A percentile compares a stretch with the other conserved stretches of the same genome.
phyloP scores from a whole-genome alignment of 2,797 vertebrate species.

The Scomberomorus guttatus region DNA sequence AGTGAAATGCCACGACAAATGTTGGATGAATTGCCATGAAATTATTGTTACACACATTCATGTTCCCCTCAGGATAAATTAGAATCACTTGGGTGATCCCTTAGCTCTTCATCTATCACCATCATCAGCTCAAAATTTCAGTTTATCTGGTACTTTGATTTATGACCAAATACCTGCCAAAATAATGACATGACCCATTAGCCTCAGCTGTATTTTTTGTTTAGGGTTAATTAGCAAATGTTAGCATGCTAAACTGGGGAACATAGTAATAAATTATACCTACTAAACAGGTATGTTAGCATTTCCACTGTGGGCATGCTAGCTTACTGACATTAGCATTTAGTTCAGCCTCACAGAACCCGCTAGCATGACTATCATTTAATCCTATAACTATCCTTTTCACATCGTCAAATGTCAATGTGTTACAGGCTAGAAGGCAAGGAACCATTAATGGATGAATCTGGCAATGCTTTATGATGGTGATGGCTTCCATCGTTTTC shows the following conservation, averaged over 20 bases:
- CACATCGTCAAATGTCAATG: slow-evolving; percentile 49
- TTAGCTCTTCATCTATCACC: not conserved
- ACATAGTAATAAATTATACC: too few relatives aligned
- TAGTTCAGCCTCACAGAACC: slow-evolving; percentile 16
- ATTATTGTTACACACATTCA: not conserved
- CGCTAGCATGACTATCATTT: slow-evolving; percentile 8
- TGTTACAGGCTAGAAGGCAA: slow-evolving; percentile 48
- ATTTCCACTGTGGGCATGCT: not conserved
- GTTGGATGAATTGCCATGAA: not conserved
- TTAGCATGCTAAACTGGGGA: too few relatives aligned
- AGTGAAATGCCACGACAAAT: not conserved
- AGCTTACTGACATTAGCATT: slow-evolving; percentile 6
- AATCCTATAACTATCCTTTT: slow-evolving; percentile 38
- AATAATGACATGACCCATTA: too few relatives aligned
- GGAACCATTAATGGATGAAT: slow-evolving; percentile 62
- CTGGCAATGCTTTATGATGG: slow-evolving; percentile 56
- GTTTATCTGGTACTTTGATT: too few relatives aligned
- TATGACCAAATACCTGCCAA: too few relatives aligned
- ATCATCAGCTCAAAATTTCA: too few relatives aligned
- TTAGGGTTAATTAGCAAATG: too few relatives aligned
- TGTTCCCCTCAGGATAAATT: not conserved
- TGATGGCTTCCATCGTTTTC: slow-evolving; percentile 56
- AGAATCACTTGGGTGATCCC: not conserved
- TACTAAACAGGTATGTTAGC: too few relatives aligned
- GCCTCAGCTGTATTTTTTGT: too few relatives aligned